Evolutionary conservation across 1,140 invertebrate species (phyloP), one percentile per base, ranked within the genome.

Genomic region (Propsilocerus akamusi): DNA sequence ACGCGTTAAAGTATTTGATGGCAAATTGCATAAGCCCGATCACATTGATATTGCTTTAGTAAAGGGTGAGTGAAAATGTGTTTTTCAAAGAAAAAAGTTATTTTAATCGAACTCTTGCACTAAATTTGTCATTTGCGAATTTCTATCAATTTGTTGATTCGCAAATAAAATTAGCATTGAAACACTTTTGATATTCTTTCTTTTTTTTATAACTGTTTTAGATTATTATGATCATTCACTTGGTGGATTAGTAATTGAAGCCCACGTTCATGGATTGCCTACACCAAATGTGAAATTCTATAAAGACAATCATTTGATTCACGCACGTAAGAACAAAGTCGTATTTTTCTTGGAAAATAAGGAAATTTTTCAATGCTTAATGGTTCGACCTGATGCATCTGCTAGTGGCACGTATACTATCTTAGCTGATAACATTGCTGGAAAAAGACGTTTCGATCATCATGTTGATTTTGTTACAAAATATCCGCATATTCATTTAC

Each of bases 281-380:
- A 83, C 84, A 49, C 83, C 88, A 4, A 73, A 72, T 46, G 70
- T 96, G 4, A 76, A 79, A 51, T 96, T 89, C 87, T 81, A 79
- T 26, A 91, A 85, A 62, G 81, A 92, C 63, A 80, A 78, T 12
- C 34, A 41, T 41, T 41, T 41, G 14, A n/a, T 41, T n/a, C 34
- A 41, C 10, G 34, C 34, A 17, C n/a, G 34, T 7, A 14, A 20
- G 1, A 41, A 41, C 34, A 41, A 41, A 20, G 14, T 41, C 14
- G 34, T 41, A 8, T 41, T 41, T 17, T 41, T 41, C 22, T 5
- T 41, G 17, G 34, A 41, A 20, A 41, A 41, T 41, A 41, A 41
- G 22, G 34, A 41, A 41, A 41, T 41, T 20, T 41, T 41, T 17
- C 34, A 41, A 41, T 41, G 34, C 11, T 17, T 41, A 4, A 41